Percentiles rank a stretch among this genome's conserved stretches.
Conservation (phyloP, 1,140 invertebrate species). For the Dendrolimus kikuchii region DNA sequence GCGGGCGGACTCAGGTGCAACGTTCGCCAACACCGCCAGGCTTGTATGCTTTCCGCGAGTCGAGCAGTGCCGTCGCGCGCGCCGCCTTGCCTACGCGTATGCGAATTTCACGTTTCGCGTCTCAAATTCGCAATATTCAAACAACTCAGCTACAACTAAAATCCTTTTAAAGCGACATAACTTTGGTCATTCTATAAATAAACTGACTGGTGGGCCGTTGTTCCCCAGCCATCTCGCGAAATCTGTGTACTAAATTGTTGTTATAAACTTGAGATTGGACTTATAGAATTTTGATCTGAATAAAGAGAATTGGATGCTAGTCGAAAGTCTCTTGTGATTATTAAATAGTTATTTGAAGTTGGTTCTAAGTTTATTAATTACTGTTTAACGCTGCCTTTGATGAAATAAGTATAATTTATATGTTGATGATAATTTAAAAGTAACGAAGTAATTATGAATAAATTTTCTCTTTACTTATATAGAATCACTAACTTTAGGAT, state of each 20-base stretch:
- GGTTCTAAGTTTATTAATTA: too few relatives aligned
- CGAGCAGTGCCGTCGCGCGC: constrained; percentile 55
- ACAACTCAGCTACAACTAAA: constrained; percentile 28
- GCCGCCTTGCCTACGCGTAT: constrained; percentile 53
- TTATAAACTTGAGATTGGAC: constrained; percentile 20
- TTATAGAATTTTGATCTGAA: constrained; percentile 27
- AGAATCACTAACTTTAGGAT: too few relatives aligned
- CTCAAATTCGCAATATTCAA: constrained; percentile 29
- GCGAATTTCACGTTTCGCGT: constrained; percentile 43
- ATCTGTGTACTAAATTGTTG: constrained; percentile 24
- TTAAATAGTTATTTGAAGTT: constrained; percentile 4
- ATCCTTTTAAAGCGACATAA: constrained; percentile 34
- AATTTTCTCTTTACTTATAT: too few relatives aligned
- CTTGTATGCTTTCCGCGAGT: constrained; percentile 16
- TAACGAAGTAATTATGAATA: too few relatives aligned
- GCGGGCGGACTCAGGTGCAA: constrained; percentile 50
- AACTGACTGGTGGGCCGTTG: constrained; percentile 18
- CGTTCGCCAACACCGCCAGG: constrained; percentile 24
- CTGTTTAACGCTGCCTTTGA: too few relatives aligned
- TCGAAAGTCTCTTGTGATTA: constrained; percentile 20
- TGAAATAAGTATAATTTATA: too few relatives aligned
- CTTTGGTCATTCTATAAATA: constrained; percentile 40
- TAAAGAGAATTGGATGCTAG: constrained; percentile 22
- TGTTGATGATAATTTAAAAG: too few relatives aligned
- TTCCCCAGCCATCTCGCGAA: constrained; percentile 16